These are phyloP conservation scores for Caenorhabditis sulstoni DNA, from an alignment of 2,888 invertebrate species.

Conservation along the genomic window DNA sequence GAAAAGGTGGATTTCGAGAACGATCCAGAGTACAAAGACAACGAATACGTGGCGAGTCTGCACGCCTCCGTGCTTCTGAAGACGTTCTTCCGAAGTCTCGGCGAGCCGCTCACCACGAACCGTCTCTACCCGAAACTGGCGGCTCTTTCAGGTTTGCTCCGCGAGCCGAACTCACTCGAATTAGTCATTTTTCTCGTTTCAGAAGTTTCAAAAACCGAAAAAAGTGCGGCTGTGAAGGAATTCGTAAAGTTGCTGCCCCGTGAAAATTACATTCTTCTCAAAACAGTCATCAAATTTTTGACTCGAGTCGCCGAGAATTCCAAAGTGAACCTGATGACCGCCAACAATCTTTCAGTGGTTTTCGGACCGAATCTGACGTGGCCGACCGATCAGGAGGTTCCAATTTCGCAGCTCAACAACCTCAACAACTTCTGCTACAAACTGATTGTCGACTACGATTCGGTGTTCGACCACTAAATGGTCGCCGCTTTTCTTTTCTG, in stretches of 20 bases:
- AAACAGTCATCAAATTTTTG: conserved; percentile 75
- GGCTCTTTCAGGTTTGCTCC: conserved; percentile 64
- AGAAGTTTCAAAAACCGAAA: conserved; percentile 73
- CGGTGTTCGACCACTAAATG: conserved; percentile 69
- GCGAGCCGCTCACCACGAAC: conserved; percentile 80
- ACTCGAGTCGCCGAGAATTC: conserved; percentile 84
- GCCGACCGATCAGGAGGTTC: conserved; percentile 83
- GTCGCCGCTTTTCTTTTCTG: conserved; percentile 8
- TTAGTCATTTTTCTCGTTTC: conserved; percentile 26
- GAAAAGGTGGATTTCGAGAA: conserved; percentile 86
- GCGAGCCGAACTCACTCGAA: too few relatives aligned
- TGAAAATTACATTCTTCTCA: conserved; percentile 77
- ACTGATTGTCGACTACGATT: conserved; percentile 77
- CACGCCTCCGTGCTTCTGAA: conserved; percentile 89
- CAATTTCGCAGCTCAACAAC: conserved; percentile 78
- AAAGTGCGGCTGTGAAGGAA: conserved; percentile 70
- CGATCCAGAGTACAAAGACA: conserved; percentile 75
- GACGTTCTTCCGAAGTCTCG: conserved; percentile 80
- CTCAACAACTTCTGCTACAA: conserved; percentile 80
- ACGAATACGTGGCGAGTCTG: conserved; percentile 89
- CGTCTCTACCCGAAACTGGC: conserved; percentile 73
- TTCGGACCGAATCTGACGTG: conserved; percentile 95
- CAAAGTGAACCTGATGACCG: conserved; percentile 91
- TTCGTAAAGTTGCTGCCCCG: conserved; percentile 75
- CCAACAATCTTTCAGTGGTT: conserved; percentile 92